Conservation (phyloP, 1,140 invertebrate genomes). For the Nephotettix cincticeps region DNA sequence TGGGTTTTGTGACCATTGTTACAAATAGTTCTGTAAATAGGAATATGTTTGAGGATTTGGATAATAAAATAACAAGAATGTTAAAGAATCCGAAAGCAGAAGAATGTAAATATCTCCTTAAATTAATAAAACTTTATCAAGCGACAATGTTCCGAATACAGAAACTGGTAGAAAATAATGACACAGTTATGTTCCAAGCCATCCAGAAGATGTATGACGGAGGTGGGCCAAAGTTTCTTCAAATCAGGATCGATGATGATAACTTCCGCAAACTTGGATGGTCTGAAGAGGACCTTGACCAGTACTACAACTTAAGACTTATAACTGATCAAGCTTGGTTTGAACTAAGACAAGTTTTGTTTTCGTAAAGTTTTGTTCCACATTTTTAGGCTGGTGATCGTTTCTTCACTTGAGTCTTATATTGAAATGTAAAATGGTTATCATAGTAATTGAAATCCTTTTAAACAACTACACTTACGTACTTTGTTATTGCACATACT, state of each 20-base stretch:
- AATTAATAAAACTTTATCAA: not conserved
- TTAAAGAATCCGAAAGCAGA: not conserved
- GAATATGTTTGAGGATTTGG: not conserved
- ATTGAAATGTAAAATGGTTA: too few relatives aligned
- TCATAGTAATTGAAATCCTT: too few relatives aligned
- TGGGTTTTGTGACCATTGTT: too few relatives aligned
- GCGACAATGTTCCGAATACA: not conserved
- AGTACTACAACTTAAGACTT: not conserved
- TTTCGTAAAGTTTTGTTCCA: not conserved
- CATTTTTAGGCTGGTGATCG: too few relatives aligned
- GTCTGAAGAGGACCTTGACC: not conserved
- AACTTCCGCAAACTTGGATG: not conserved
- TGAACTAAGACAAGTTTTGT: constrained; percentile 1
- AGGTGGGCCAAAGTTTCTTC: not conserved
- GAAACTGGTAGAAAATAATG: not conserved
- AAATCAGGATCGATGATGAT: not conserved
- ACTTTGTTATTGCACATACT: too few relatives aligned
- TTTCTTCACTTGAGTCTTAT: too few relatives aligned
- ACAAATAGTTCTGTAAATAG: too few relatives aligned
- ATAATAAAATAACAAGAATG: not conserved
- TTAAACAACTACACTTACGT: too few relatives aligned
- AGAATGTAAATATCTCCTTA: not conserved
- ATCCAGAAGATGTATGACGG: not conserved
- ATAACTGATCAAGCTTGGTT: not conserved
- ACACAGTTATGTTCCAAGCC: not conserved